Percentiles rank a stretch among this genome's conserved stretches.
These are phyloP conservation scores for Ptilonorhynchus violaceus DNA, from an alignment of 2,113 vertebrate species.

Conservation along the genomic window DNA sequence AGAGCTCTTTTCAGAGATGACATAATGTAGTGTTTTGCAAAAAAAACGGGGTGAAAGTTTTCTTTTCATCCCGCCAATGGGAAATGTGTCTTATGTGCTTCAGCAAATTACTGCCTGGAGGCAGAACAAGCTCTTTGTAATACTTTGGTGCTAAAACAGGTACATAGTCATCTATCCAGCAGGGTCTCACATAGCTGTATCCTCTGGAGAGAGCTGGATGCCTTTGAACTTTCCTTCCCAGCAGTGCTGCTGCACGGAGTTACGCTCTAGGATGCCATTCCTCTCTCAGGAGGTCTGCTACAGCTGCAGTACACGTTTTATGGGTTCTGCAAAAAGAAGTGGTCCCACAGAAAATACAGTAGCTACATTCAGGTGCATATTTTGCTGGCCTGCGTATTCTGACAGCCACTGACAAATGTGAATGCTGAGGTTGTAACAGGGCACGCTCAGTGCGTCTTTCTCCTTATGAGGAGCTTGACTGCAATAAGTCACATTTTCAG, in stretches of 20 bases:
- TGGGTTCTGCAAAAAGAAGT: constrained; percentile 4
- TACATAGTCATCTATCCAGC: constrained; percentile 43
- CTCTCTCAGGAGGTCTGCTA: background rate
- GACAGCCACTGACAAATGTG: background rate
- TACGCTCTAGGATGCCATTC: background rate
- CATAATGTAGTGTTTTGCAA: background rate
- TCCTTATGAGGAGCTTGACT: background rate
- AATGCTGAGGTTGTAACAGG: background rate
- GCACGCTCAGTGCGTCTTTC: fast-evolving
- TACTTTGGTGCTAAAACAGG: constrained; percentile 47
- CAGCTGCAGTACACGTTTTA: constrained; percentile 1
- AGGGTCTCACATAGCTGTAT: constrained; percentile 29
- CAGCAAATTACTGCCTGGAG: constrained; percentile 55
- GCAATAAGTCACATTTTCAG: background rate
- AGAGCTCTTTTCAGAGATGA: constrained; percentile 33
- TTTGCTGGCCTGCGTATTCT: background rate
- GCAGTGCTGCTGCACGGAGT: background rate
- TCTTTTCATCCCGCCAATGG: constrained; percentile 45
- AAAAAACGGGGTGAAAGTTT: constrained; percentile 3
- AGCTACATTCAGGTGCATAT: background rate
- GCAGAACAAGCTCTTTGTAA: constrained; percentile 59
- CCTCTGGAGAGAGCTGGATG: constrained; percentile 16
- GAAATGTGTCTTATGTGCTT: constrained; percentile 14
- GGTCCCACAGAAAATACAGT: constrained; percentile 33
- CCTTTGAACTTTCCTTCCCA: constrained; percentile 46